Percentiles rank a stretch among this genome's conserved stretches.
These are phyloP conservation scores for Ciconia boyciana DNA, from an alignment of 2,113 vertebrate genomes.

Conservation along the genomic window DNA sequence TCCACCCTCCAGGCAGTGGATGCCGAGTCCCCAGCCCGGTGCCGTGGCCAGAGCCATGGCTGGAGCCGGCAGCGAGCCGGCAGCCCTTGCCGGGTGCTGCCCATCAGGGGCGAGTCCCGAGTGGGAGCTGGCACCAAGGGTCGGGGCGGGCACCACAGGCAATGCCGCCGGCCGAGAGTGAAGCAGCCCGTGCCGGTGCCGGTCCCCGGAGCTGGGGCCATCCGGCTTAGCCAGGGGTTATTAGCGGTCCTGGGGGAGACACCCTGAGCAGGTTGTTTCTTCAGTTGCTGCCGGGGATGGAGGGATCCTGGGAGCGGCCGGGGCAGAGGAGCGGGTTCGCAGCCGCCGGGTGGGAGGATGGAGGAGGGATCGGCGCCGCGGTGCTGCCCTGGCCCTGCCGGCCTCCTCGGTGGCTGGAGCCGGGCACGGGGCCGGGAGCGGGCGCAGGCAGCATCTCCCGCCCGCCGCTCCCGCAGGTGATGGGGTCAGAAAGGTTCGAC, in stretches of 20 bases:
- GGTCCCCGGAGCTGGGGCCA: fast-evolving
- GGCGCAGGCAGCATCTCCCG: neutral
- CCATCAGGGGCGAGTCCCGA: fast-evolving
- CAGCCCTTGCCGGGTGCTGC: neutral
- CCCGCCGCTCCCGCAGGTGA: neutral
- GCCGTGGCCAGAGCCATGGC: neutral
- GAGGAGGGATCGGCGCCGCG: fast-evolving
- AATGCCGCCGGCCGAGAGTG: fast-evolving
- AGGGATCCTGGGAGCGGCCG: fast-evolving
- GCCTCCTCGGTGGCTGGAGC: fast-evolving
- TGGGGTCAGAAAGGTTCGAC: neutral
- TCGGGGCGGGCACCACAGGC: fast-evolving
- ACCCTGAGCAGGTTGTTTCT: neutral
- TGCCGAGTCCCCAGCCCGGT: fast-evolving
- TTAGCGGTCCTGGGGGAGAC: fast-evolving
- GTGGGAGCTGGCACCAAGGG: neutral
- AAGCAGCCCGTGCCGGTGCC: neutral
- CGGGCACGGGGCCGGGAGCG: fast-evolving
- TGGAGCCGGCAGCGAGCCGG: neutral
- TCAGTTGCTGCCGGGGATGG: fast-evolving
- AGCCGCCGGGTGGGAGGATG: neutral
- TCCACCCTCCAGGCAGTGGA: neutral
- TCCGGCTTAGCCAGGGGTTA: fast-evolving
- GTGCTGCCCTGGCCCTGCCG: neutral
- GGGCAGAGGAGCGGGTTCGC: neutral